Evolutionary conservation across 2,797 vertebrate species (phyloP), one percentile per base, ranked within the genome.

Genomic region (Poeciliopsis gracilis): DNA sequence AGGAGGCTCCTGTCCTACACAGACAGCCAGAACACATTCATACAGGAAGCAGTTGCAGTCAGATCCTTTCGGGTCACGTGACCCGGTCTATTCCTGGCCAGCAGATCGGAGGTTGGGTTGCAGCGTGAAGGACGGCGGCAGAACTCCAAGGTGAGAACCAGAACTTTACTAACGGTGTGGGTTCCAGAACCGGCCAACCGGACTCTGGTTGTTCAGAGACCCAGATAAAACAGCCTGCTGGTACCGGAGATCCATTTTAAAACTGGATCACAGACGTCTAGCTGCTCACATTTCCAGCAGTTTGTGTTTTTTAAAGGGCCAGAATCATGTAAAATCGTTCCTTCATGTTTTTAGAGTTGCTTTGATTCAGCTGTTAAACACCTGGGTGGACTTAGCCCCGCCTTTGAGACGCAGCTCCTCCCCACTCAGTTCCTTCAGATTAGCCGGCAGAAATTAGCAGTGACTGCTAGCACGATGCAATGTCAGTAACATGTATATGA

Each of bases 1-100:
- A 16, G 59, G 53, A 59, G 49, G 28, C 55, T 6, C 4, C n/a
- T 28, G 10, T 23, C 23, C 11, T n/a, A 25, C 25, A 9, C 51
- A 25, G 9, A n/a, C 51, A 38, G 38, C 38, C 38, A 38, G 18
- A n/a, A 3, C 53, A 55, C 49, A 9, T 20, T 51, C 49, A 13
- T 30, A 11, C 61, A 36, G 61, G 61, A 36, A 63, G 28, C 28
- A 33, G 16, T 33, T 63, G 33, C 16, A 6, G 59, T 33, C 12
- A 10, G 33, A 55, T 49, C 38, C 28, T 0, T 16, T 47, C 1
- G 23, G n/a, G 47, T 88, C 90, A 93, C 83, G 78, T 87, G 82
- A 90, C 83, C 80, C 3, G 18, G 49, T 46, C 85, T 95, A 95
- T 94, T 95, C 88, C 93, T 95, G 94, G 81, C 84, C 72, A 25